Conservation (phyloP, 35 echinoderm and acorn worm species). For the Amphiura filiformis region DNA sequence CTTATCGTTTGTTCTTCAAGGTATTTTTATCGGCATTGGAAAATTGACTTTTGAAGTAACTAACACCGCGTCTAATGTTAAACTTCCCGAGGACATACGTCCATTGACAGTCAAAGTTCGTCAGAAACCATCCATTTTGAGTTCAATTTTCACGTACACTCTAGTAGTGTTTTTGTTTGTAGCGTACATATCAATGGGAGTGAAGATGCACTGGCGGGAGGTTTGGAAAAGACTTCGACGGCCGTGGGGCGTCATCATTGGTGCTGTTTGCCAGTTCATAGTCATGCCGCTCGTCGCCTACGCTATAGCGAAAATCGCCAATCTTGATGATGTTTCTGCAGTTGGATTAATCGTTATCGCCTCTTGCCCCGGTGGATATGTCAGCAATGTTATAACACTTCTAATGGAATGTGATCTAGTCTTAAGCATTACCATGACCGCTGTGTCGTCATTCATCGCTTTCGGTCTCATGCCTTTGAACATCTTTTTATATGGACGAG, state of each 20-base stretch:
- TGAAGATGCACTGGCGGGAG: constrained; percentile 29
- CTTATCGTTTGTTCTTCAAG: neutral
- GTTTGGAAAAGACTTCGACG: constrained; percentile 44
- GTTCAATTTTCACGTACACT: constrained; percentile 31
- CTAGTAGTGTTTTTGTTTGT: constrained; percentile 51
- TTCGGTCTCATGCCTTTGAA: constrained; percentile 90
- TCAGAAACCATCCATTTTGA: neutral
- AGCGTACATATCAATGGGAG: constrained; percentile 64
- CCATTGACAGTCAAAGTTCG: neutral
- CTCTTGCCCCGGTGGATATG: constrained; percentile 77
- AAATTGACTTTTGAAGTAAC: neutral
- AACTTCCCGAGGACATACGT: no score
- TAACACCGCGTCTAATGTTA: neutral
- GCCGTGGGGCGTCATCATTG: constrained; percentile 66
- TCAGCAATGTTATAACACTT: constrained; percentile 73
- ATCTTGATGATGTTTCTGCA: constrained; percentile 45
- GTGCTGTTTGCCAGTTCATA: constrained; percentile 69
- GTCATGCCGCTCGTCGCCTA: constrained; percentile 76
- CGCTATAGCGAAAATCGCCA: constrained; percentile 43
- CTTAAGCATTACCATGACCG: constrained; percentile 89
- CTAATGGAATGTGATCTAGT: constrained; percentile 78
- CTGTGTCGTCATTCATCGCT: constrained; percentile 63
- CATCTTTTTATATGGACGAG: constrained; percentile 58
- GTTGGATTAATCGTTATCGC: constrained; percentile 66
- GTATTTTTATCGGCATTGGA: neutral